A percentile compares a stretch with the other conserved stretches of the same genome.
Evolutionary conservation across 2,888 invertebrate species (phyloP).

Genomic region (Fragum sueziense): DNA sequence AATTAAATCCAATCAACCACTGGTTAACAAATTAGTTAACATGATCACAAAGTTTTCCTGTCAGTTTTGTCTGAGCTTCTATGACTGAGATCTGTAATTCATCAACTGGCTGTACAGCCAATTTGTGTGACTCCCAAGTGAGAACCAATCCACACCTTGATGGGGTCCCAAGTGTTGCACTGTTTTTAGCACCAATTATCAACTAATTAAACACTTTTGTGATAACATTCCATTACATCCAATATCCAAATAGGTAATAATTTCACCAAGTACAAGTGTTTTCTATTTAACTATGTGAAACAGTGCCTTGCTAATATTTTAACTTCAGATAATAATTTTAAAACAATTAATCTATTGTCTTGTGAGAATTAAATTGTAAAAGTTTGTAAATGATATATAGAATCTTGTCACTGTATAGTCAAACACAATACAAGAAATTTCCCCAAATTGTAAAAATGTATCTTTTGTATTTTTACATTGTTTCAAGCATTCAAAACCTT

Average conservation of each 20-base stretch:
- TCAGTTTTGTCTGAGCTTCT: constrained; percentile 12
- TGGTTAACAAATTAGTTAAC: background rate
- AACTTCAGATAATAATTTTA: background rate
- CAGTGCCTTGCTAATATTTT: background rate
- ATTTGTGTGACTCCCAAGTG: background rate
- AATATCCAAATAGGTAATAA: constrained; percentile 1
- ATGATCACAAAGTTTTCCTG: constrained; percentile 5
- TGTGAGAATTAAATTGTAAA: background rate
- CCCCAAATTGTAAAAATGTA: background rate
- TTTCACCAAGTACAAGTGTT: background rate
- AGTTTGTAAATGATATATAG: background rate
- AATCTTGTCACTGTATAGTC: background rate
- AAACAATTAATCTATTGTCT: background rate
- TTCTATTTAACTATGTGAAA: background rate
- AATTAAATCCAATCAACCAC: constrained; percentile 14
- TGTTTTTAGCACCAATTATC: constrained; percentile 7
- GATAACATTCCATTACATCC: background rate
- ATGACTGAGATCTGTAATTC: constrained; percentile 14
- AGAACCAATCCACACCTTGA: background rate
- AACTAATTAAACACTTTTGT: constrained; percentile 4
- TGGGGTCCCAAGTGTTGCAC: background rate
- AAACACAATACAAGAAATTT: background rate
- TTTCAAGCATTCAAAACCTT: background rate
- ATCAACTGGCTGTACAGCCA: background rate
- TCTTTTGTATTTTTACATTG: background rate